Base-by-base conservation (phyloP, 37 sponge, comb jelly and placozoan genomes). In the Bolinopsis microptera region DNA sequence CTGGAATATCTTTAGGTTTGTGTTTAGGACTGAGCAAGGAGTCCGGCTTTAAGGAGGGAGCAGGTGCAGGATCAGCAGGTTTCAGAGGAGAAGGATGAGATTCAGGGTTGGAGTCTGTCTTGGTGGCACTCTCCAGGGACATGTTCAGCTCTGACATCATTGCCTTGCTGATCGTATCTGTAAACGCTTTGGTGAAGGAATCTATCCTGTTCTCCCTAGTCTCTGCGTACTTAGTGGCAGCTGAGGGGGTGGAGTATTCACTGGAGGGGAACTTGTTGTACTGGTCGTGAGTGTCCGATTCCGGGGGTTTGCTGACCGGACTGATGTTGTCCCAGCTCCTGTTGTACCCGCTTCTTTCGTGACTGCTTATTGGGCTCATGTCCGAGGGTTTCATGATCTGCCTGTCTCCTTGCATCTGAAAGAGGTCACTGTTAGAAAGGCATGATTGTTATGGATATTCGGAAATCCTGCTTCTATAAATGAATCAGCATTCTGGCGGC, bases 181-280 rank as follows among this genome's bases (percentile, higher is more conserved):
- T 41, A 13, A 86, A 34, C 0, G 90, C 61, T 26, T 86, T 86
- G n/a, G 90, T 86, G 90, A 86, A 86, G 90, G 41, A 86, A 48
- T 86, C 90, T 1, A 86, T 86, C 36, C 90, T 28, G 25, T 86
- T 41, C 39, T 86, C 90, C 28, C 90, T 40, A 2, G 90, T 86
- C 2, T 39, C 90, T n/a, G 90, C 80, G 37, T 32, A 77, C 36
- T 77, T 77, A 8, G 80, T 32, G 35, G 80, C 33, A 27, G 80
- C 32, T 21, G 33, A 16, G 37, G 80, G 80, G 18, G 80, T 77
- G 80, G 33, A 8, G 37, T 32, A 77, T 36, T 77, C 80, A 28
- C 24, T 28, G 28, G 74, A 70, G 28, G 28, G 28, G 25, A 24
- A 22, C 80, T 32, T 32, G 21, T 1, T 32, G 80, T 35, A 77